Evolutionary conservation across 2,888 invertebrate species (phyloP), one percentile per base, ranked within the genome.

Genomic region (Phrixothrix hirtus): DNA sequence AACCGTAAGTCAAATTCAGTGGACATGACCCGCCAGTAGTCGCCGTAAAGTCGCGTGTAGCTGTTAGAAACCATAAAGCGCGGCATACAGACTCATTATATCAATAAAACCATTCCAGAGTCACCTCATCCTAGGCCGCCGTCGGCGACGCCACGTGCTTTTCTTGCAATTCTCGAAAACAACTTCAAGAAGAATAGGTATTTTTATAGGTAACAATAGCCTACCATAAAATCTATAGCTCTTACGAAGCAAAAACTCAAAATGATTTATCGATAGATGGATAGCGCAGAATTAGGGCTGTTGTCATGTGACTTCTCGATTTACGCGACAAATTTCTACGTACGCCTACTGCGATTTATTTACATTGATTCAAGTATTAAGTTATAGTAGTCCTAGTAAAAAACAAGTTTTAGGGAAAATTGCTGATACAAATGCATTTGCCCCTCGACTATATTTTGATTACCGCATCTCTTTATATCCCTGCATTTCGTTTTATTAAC

Each of bases 141-240:
- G 50, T 53, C 46, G 57, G 50, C 53, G 58, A 60, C 62, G 62
- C 61, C 65, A 65, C 64, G 62, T 65, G 63, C 60, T 62, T 63
- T 65, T 67, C 67, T 65, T 66, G 64, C 61, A 59, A 59, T 61
- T 62, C 63, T 62, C 62, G 63, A 68, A 65, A 67, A 67, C 70
- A 70, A 67, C 63, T 60, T 45, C 31, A 46, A 39, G 42, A 58
- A 69, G 68, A 67, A 71, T 70, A 72, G 70, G 70, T 70, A 72
- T 69, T 71, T 72, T 70, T 69, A 69, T 69, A 72, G 70, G 71
- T 72, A 72, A 72, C 70, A 72, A 71, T 69, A 64, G 70, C 67
- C 68, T 57, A 64, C 64, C 68, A 65, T 70, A 69, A 69, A 69
- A 68, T 65, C 65, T 66, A 62, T 66, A 64, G 66, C 62, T 63